Base-by-base conservation (phyloP, 2,113 vertebrate genomes). In the Nematolebias whitei region DNA sequence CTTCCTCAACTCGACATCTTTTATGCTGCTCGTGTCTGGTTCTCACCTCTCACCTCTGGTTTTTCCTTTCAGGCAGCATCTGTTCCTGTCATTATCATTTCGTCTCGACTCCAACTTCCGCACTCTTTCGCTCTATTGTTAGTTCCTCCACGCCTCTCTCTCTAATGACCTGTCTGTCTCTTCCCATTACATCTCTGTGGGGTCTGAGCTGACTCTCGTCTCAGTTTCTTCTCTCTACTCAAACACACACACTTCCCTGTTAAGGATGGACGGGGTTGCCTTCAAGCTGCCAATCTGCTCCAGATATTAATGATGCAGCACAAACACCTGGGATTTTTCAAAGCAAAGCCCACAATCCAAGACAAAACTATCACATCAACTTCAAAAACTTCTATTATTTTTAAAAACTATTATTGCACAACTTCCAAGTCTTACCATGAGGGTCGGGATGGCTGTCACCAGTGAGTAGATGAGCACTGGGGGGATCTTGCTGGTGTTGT, bases 381-480 rank as follows among this genome's bases (percentile, higher is more conserved):
- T 12, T 50, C 19, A 71, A 73, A 66, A 66, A 69, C 23, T 61
- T 65, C 44, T 44, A 6, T 64, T 6, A 12, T 20, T 15, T 22
- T 20, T 3, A 20, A 14, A 18, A 45, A 22, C 2, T 12, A n/a
- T 29, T 44, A 11, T 20, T 20, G 5, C 35, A 61, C 10, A 2
- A 54, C 7, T 26, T 76, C 8, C 6, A 20, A 47, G 12, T 74
- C 93, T 93, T 93, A 97, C 95, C 89, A 91, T 94, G 63, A 94
- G 50, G 13, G 92, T 93, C 71, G 95, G 95, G 68, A 96, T 91
- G 23, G 93, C 94, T 0, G 94, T 93, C 83, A 95, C 92, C 43
- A 97, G 90, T 1, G 94, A 93, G 63, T 96, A 96, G 78, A 96
- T 89, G 35, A 97, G 93, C 50, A 93, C 89, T 0, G 95, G 95